These are phyloP conservation scores for Adineta ricciae DNA, from an alignment of 2,888 invertebrate genomes.

Conservation along the genomic window DNA sequence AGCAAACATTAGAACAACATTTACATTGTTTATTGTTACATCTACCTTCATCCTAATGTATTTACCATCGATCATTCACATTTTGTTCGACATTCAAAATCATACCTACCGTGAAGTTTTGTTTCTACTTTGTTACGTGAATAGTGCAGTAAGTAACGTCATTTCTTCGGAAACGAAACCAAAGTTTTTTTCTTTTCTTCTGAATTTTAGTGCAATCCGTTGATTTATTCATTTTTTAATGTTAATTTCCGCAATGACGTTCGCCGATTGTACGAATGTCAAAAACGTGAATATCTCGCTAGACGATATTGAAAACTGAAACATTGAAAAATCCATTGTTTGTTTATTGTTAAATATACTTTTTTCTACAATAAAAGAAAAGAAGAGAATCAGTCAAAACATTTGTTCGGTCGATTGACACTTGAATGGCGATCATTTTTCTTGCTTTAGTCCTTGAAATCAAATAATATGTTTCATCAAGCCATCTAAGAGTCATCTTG, in stretches of 20 bases:
- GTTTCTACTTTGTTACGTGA: not conserved
- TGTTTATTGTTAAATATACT: not conserved
- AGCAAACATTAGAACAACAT: constrained; percentile 18
- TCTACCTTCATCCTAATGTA: not conserved
- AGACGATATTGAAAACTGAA: not conserved
- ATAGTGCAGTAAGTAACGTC: not conserved
- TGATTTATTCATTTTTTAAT: constrained; percentile 3
- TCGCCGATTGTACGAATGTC: not conserved
- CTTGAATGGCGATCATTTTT: not conserved
- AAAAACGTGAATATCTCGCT: not conserved
- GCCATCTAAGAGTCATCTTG: not conserved
- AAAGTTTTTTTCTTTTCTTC: not conserved
- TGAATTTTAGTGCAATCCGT: not conserved
- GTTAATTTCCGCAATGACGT: not conserved
- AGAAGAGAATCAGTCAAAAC: not conserved
- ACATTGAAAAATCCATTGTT: not conserved
- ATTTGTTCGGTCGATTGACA: not conserved
- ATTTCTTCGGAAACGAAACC: not conserved
- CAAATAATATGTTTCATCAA: not conserved
- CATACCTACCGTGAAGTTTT: not conserved
- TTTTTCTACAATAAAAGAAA: not conserved
- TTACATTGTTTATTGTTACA: constrained; percentile 19
- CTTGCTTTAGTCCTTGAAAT: not conserved
- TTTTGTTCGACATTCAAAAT: not conserved
- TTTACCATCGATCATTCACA: constrained; percentile 1